phyloP scores from a whole-genome alignment of 2,888 invertebrate genomes.

The Phymatocera aterrima region DNA sequence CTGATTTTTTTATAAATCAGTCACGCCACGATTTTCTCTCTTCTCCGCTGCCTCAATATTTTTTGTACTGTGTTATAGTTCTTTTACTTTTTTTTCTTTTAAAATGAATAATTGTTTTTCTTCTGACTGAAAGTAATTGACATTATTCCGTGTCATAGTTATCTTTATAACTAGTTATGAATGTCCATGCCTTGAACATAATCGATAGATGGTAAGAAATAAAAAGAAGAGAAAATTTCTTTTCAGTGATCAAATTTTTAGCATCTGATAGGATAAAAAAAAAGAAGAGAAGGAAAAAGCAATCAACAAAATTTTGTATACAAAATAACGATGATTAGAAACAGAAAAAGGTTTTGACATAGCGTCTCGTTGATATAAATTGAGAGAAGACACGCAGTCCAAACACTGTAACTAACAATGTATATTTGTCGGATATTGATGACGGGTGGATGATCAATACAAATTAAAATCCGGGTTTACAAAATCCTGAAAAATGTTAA shows the following conservation, averaged over 20 bases:
- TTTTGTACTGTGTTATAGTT: not conserved
- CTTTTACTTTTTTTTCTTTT: not conserved
- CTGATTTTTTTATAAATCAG: too few species aligned
- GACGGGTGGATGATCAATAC: too few species aligned
- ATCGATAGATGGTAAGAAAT: too few species aligned
- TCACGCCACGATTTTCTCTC: not conserved
- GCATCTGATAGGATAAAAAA: too few species aligned
- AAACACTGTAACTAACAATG: too few species aligned
- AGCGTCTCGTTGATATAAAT: not conserved
- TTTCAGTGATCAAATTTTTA: not conserved
- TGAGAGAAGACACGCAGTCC: too few species aligned
- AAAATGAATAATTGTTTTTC: not conserved
- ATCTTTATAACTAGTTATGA: not conserved
- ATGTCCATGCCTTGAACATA: too few species aligned
- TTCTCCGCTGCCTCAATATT: conserved; percentile 10
- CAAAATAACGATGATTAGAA: not conserved
- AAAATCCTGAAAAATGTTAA: conserved; percentile 65
- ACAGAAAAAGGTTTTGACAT: not conserved
- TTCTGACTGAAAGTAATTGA: conserved; percentile 16
- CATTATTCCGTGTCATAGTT: conserved; percentile 1
- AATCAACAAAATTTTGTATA: not conserved
- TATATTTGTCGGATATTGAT: too few species aligned
- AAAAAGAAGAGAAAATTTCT: not conserved
- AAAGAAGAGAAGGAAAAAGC: too few species aligned
- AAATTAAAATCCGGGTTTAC: conserved; percentile 23